These are phyloP conservation scores for Drosophila nigrodunni DNA, from an alignment of 1,140 invertebrate species.

Conservation along the genomic window DNA sequence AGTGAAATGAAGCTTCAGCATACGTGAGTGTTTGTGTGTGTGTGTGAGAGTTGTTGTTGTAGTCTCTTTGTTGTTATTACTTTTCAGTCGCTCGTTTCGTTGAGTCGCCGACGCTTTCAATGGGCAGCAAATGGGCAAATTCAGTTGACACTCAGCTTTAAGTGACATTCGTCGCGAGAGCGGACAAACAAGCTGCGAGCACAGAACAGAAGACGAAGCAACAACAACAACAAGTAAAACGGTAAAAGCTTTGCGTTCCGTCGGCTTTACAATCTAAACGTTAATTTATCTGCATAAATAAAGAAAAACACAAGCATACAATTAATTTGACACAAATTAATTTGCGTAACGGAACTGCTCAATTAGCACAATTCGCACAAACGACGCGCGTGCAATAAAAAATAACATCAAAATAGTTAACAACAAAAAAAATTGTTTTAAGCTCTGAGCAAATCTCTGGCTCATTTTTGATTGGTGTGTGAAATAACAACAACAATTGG, in stretches of 20 bases:
- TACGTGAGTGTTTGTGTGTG: not conserved
- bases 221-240: conserved; percentile 16
- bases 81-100: conserved; percentile 7
- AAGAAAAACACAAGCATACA: conserved; percentile 32
- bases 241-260: conserved; percentile 49
- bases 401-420: conserved; percentile 29
- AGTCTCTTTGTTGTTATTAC: conserved; percentile 9
- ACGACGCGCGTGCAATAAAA: conserved; percentile 60
- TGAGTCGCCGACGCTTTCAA: conserved; percentile 60
- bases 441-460: not conserved
- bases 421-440: not conserved
- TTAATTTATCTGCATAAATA: conserved; percentile 17
- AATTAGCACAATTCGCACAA: conserved; percentile 49
- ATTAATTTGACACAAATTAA: conserved; percentile 75
- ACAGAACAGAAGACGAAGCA: conserved; percentile 8
- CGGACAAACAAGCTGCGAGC: conserved; percentile 51
- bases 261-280: conserved; percentile 47
- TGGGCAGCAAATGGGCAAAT: conserved; percentile 42
- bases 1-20: conserved; percentile 21
- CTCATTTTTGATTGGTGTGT: conserved; percentile 12
- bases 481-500: conserved; percentile 8
- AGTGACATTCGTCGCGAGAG: conserved; percentile 73
- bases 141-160: conserved; percentile 77
- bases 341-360: conserved; percentile 78
- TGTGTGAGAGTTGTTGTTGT: too few species aligned